Conservation (phyloP, 2,888 invertebrate species). For the Hydroisotoma schaefferi region DNA sequence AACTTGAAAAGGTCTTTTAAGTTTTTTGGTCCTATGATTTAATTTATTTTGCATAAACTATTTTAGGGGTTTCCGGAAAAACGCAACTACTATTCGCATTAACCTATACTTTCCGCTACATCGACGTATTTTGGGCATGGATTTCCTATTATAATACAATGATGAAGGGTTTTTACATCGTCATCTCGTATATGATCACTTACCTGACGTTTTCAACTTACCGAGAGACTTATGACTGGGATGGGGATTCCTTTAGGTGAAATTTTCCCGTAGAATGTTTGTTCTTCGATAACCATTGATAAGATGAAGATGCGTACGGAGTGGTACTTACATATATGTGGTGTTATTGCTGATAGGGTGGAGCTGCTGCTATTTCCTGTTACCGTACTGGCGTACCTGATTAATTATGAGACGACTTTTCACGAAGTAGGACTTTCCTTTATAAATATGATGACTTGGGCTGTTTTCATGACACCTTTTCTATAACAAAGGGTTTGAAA, state of each 20-base stretch:
- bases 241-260: constrained; percentile 24
- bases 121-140: constrained; percentile 15
- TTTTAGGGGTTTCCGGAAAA: constrained; percentile 28
- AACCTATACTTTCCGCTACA: constrained; percentile 23
- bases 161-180: constrained; percentile 24
- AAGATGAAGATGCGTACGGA: too few species aligned
- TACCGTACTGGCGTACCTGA: constrained; percentile 18
- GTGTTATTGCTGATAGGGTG: not conserved
- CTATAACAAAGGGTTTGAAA: too few species aligned
- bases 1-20: too few species aligned
- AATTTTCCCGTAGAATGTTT: not conserved
- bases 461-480: too few species aligned
- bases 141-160: constrained; percentile 21
- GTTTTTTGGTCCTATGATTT: too few species aligned
- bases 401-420: constrained; percentile 16
- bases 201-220: constrained; percentile 5
- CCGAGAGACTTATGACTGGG: constrained; percentile 12
- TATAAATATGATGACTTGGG: not conserved
- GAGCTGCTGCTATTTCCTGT: constrained; percentile 26
- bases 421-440: constrained; percentile 17
- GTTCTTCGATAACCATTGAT: not conserved
- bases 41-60: not conserved
- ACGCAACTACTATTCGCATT: constrained; percentile 24
- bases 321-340: too few species aligned
- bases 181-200: constrained; percentile 12